A percentile compares a stretch with the other conserved stretches of the same genome.
Conservation (phyloP, 2,113 vertebrate species). For the Egretta garzetta region DNA sequence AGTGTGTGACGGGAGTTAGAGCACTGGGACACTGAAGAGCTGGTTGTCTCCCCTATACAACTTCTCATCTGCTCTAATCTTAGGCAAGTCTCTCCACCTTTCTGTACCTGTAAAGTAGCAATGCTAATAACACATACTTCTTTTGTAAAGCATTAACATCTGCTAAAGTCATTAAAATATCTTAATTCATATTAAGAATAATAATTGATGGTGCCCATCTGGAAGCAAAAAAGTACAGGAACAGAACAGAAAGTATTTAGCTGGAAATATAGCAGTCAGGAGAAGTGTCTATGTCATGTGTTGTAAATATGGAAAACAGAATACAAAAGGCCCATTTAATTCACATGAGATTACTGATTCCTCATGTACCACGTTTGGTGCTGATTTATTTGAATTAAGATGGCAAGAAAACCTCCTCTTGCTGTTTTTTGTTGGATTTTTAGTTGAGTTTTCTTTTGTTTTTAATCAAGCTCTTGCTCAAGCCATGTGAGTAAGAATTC, state of each 20-base stretch:
- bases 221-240: neutral
- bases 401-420: constrained; percentile 18
- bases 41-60: neutral
- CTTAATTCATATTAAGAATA: constrained; percentile 3
- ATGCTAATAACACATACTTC: neutral
- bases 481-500: constrained; percentile 36
- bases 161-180: constrained; percentile 22
- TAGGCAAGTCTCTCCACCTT: neutral
- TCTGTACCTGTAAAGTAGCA: neutral
- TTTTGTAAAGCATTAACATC: constrained; percentile 12
- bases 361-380: neutral
- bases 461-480: constrained; percentile 59
- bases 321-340: constrained; percentile 32
- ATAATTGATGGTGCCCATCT: neutral
- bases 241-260: neutral
- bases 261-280: neutral
- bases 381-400: constrained; percentile 56
- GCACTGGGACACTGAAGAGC: neutral
- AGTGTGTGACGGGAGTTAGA: neutral
- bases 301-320: constrained; percentile 38
- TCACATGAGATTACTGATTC: neutral
- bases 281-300: constrained; percentile 11
- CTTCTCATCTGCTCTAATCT: neutral
- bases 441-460: constrained; percentile 43
- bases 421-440: neutral